phyloP scores from a whole-genome alignment of 2,888 invertebrate species.

The Meiosimyza platycephala region DNA sequence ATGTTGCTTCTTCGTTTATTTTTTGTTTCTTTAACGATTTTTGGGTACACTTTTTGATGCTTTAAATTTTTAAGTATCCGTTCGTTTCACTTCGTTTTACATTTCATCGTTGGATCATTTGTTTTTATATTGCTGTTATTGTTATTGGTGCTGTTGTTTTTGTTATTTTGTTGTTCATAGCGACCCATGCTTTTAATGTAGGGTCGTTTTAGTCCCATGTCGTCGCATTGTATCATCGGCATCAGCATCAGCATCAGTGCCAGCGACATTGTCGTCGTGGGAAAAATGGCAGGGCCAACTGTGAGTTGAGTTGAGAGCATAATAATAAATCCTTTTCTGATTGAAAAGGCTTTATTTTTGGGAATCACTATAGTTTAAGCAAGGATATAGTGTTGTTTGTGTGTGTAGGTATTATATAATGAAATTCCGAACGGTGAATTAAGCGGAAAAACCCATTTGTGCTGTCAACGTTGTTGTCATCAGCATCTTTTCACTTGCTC shows the following conservation, averaged over 20 bases:
- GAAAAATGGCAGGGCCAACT: not conserved
- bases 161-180: not conserved
- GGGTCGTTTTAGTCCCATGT: too few species aligned
- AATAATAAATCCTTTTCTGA: slow-evolving; percentile 22
- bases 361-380: slow-evolving; percentile 15
- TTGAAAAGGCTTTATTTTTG: slow-evolving; percentile 22
- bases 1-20: not conserved
- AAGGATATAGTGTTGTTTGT: slow-evolving; percentile 1
- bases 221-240: not conserved
- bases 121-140: too few species aligned
- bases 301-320: slow-evolving; percentile 2
- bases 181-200: not conserved
- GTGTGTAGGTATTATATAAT: not conserved
- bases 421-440: not conserved
- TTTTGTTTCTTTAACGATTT: not conserved
- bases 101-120: slow-evolving; percentile 4
- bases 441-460: slow-evolving; percentile 14
- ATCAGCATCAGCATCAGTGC: not conserved
- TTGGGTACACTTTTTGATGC: not conserved
- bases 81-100: slow-evolving; percentile 6
- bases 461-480: slow-evolving; percentile 13
- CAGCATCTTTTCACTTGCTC: too few species aligned
- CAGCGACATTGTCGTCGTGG: not conserved
- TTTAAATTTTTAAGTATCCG: slow-evolving; percentile 24
- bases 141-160: too few species aligned